Conservation (phyloP, 2,888 invertebrate genomes). For the Caenorhabditis panamensis region DNA sequence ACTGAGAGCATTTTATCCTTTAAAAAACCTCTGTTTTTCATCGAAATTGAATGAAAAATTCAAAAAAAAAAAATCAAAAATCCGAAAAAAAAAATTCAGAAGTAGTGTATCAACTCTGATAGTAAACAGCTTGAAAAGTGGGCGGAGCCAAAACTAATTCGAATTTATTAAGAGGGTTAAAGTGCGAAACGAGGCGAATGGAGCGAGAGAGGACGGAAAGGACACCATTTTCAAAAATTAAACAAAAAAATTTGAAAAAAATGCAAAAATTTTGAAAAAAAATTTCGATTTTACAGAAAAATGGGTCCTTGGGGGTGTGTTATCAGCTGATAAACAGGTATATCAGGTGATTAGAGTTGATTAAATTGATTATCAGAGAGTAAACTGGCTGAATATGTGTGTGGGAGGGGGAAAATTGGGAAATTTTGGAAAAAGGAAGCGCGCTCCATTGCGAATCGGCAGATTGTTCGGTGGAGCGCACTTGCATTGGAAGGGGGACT, state of each 20-base stretch:
- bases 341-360: no score
- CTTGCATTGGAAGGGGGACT: not conserved
- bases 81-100: not conserved
- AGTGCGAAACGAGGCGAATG: not conserved
- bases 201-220: not conserved
- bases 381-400: not conserved
- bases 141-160: not conserved
- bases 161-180: not conserved
- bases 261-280: no score
- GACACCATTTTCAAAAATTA: not conserved
- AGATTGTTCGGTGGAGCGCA: not conserved
- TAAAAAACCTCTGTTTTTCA: no score
- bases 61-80: not conserved
- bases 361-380: no score
- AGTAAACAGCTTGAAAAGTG: not conserved
- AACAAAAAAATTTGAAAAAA: no score
- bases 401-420: not conserved
- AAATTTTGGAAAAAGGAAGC: not conserved
- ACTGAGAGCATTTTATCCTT: constrained; percentile 9
- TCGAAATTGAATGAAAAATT: not conserved
- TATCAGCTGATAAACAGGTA: no score
- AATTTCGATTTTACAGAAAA: no score
- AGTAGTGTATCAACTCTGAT: not conserved
- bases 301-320: no score
- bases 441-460: not conserved